Evolutionary conservation across 2,888 invertebrate genomes (phyloP), one percentile per base, ranked within the genome.

Genomic region (Mesochorus sp.): DNA sequence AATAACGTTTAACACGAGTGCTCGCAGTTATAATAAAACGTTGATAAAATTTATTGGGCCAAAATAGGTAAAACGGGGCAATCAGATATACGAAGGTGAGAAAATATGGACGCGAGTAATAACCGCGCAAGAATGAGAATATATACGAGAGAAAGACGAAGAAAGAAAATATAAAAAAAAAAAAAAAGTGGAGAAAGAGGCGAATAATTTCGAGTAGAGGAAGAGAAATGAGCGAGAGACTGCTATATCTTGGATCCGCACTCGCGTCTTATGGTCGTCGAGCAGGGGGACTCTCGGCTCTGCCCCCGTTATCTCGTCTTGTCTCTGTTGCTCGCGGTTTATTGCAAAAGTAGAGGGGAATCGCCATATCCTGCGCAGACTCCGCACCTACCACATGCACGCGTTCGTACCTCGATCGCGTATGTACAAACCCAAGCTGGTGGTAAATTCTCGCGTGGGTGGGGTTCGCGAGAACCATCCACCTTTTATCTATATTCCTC

Each of bases 351-450:
- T 51, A 57, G 83, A 85, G 85, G 84, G 86, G 85, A 84, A 90
- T 89, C 86, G 88, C 88, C 88, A 83, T 85, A 81, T 77, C 83
- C 85, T 87, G 87, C 90, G 90, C 90, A 85, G 80, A 81, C 77
- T 78, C 77, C 68, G 73, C 39, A 31, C 68, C 67, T 49, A 47
- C 26, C 6, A 42, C 24, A 62, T 55, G 24, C 39, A 24, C 21
- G 8, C 37, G 49, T 24, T 10, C 28, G 19, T 49, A 49, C 26
- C 57, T 42, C 57, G 37, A 64, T 71, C 24, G 28, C n/a, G 17
- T 37, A 53, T 34, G 26, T 6, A 62, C 26, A 57, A 66, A 76
- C 51, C 49, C 42, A 47, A 57, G 62, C 37, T 67, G 76, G 74
- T 57, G 24, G 68, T 68, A 51, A 68, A 59, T 78, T 6, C 53